Evolutionary conservation across 2,113 vertebrate species (phyloP).

Genomic region (Falcunculus frontatus): DNA sequence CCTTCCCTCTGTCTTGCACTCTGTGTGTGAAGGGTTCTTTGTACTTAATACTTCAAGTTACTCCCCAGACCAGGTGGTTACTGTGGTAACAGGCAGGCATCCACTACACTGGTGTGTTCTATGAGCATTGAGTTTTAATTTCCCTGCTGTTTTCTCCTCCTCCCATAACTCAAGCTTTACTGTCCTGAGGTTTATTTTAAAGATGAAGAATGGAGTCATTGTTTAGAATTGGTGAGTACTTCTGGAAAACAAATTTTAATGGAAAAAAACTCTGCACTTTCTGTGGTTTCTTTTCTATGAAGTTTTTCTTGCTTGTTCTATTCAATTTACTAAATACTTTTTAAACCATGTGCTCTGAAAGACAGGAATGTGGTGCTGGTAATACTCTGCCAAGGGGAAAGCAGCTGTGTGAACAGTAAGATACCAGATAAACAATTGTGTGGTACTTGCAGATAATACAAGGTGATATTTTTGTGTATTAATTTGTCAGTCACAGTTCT

Average conservation of each 20-base stretch:
- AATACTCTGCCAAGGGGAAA: neutral
- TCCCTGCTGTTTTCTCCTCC: neutral
- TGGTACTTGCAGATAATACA: neutral
- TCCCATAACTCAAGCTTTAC: neutral
- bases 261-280: neutral
- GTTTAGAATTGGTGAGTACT: neutral
- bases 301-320: neutral
- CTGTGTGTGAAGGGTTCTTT: neutral
- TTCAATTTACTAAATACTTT: neutral
- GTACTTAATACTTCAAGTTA: neutral
- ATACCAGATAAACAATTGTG: neutral
- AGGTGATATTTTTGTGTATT: neutral
- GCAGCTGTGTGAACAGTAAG: neutral
- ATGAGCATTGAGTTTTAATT: neutral
- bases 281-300: neutral
- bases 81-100: neutral
- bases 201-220: neutral
- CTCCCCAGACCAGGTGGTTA: neutral
- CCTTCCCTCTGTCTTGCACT: neutral
- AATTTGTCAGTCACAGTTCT: neutral
- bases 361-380: neutral
- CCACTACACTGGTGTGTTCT: neutral
- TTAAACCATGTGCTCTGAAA: neutral
- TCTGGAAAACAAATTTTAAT: neutral
- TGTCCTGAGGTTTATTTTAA: neutral